These are phyloP conservation scores for Aphaenogaster ashmeadi DNA, from an alignment of 1,140 invertebrate genomes.

Conservation along the genomic window DNA sequence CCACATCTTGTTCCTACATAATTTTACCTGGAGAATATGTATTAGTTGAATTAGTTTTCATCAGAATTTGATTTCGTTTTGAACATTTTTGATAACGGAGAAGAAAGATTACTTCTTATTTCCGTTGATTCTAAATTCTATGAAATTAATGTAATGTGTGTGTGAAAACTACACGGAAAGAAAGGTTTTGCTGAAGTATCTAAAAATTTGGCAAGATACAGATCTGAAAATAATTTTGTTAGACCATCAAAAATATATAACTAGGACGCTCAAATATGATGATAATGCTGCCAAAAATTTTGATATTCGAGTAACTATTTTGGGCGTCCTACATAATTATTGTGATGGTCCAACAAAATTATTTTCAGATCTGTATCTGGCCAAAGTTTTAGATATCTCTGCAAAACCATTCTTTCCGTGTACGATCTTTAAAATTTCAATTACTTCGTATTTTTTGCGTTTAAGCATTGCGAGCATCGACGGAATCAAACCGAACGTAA, in stretches of 20 bases:
- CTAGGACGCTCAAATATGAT: too few relatives aligned
- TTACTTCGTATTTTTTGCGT: not conserved
- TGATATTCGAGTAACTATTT: too few relatives aligned
- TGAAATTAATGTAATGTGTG: not conserved
- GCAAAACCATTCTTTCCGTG: too few relatives aligned
- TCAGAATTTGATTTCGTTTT: not conserved
- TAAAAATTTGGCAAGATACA: too few relatives aligned
- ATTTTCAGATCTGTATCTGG: too few relatives aligned
- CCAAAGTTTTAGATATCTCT: too few relatives aligned
- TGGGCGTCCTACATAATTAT: too few relatives aligned
- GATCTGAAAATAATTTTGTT: too few relatives aligned
- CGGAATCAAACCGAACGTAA: constrained; percentile 47
- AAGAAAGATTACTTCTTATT: not conserved
- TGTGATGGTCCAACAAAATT: too few relatives aligned
- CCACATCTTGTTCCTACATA: not conserved
- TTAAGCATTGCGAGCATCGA: not conserved
- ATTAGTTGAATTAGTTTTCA: not conserved
- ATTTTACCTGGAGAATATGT: not conserved
- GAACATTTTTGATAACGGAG: not conserved
- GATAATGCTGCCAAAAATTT: too few relatives aligned
- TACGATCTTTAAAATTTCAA: not conserved
- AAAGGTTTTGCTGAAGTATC: too few relatives aligned
- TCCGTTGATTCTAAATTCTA: not conserved
- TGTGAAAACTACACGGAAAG: not conserved
- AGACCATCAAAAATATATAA: too few relatives aligned